phyloP scores from a whole-genome alignment of 2,888 invertebrate genomes.

The Ectropis crepuscularia region DNA sequence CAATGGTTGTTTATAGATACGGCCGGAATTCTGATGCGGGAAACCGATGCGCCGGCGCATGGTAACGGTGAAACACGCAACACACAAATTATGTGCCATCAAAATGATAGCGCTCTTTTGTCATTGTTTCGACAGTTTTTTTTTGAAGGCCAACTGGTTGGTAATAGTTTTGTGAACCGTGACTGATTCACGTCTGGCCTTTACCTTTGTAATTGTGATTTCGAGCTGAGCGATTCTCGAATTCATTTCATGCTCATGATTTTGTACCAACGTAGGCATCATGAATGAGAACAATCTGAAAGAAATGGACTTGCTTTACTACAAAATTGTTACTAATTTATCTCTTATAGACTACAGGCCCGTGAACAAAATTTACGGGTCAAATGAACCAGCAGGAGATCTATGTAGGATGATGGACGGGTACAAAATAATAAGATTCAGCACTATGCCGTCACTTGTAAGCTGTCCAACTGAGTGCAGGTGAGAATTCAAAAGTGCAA shows the following conservation, averaged over 20 bases:
- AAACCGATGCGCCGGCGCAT: constrained; percentile 50
- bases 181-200: constrained; percentile 26
- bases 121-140: constrained; percentile 23
- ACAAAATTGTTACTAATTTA: too few relatives aligned
- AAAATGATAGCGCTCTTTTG: constrained; percentile 22
- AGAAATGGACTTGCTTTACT: too few relatives aligned
- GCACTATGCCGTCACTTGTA: too few relatives aligned
- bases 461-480: too few relatives aligned
- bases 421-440: too few relatives aligned
- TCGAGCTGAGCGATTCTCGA: constrained; percentile 7
- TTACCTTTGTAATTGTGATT: constrained; percentile 26
- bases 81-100: constrained; percentile 32
- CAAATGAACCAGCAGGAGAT: too few relatives aligned
- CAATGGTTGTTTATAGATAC: constrained; percentile 73
- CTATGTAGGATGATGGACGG: too few relatives aligned
- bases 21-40: constrained; percentile 66
- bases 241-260: constrained; percentile 26
- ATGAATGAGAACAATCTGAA: background rate
- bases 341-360: too few relatives aligned
- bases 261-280: constrained; percentile 5
- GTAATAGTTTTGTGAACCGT: constrained; percentile 27
- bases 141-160: constrained; percentile 17
- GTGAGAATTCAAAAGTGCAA: too few relatives aligned
- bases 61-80: constrained; percentile 46
- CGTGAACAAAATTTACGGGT: too few relatives aligned